Evolutionary conservation across 2,113 vertebrate genomes (phyloP), one percentile per base, ranked within the genome.

Genomic region (Hippolais icterina): DNA sequence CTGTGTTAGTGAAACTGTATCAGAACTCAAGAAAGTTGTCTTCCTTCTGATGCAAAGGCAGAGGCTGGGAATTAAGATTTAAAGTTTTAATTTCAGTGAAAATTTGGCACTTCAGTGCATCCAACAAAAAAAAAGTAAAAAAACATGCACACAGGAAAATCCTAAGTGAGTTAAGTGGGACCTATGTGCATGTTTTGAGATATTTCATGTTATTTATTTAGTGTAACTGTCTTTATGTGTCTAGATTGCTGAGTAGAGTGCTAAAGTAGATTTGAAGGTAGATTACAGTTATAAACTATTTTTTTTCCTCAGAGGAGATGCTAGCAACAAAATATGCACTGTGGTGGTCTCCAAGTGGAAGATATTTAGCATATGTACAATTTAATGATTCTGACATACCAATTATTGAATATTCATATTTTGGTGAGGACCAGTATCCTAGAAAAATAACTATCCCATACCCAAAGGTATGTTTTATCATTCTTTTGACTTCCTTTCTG

Each of bases 321-420:
- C 98, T 99, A 90, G 98, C 98, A n/a, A 98, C 98, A 68, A 99
- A 99, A 68, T 98, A 98, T 47, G 99, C 99, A 31, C 94, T 99
- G 41, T 99, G 99, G 99, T 99, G 99, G 99, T 99, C 99, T 89
- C 97, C 99, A 83, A 98, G 94, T 75, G 98, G 98, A 89, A 98
- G 90, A 86, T 99, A 97, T 87, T 96, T 99, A 97, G 98, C 99
- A 53, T 99, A 99, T 42, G 97, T 98, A 37, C 98, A 99, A 92
- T 98, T 99, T 96, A 99, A 99, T 96, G 99, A 99, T 93, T 99
- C 98, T 52, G 97, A 98, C 25, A 99, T 99, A 94, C 98, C 98
- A n/a, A 96, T 98, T 89, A 99, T 99, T 94, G 98, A 99, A 94
- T 99, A 98, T 95, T 97, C 99, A 4, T 98, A 98, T 98, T 99